Conservation (phyloP, 1,140 invertebrate species). For the Antheraea mylitta region DNA sequence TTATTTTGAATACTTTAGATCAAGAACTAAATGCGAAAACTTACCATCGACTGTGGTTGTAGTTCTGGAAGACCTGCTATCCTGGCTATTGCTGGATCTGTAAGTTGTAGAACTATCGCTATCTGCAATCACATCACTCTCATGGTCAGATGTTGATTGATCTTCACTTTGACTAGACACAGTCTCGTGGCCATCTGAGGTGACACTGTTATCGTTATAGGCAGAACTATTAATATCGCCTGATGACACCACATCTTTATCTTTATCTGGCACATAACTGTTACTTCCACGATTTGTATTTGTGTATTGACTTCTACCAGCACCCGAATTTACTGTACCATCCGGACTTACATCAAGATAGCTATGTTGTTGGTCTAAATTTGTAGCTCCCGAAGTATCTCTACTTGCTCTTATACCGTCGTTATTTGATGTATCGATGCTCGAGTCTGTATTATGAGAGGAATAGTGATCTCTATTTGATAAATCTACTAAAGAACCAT, state of each 20-base stretch:
- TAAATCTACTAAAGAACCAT: neutral
- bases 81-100: neutral
- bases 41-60: neutral
- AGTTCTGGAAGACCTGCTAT: neutral
- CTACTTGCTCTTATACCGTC: neutral
- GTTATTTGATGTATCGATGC: neutral
- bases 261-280: neutral
- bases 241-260: neutral
- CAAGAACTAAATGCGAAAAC: neutral
- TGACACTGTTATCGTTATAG: neutral
- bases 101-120: neutral
- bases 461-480: neutral
- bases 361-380: neutral
- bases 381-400: neutral
- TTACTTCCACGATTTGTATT: neutral
- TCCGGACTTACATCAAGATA: neutral
- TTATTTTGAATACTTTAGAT: neutral
- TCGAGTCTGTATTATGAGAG: neutral
- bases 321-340: neutral
- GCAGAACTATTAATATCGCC: neutral
- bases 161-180: neutral
- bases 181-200: neutral
- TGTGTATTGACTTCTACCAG: neutral
- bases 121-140: neutral
- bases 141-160: neutral